Base-by-base conservation (phyloP, 2,113 vertebrate genomes). In the Etheostoma spectabile region DNA sequence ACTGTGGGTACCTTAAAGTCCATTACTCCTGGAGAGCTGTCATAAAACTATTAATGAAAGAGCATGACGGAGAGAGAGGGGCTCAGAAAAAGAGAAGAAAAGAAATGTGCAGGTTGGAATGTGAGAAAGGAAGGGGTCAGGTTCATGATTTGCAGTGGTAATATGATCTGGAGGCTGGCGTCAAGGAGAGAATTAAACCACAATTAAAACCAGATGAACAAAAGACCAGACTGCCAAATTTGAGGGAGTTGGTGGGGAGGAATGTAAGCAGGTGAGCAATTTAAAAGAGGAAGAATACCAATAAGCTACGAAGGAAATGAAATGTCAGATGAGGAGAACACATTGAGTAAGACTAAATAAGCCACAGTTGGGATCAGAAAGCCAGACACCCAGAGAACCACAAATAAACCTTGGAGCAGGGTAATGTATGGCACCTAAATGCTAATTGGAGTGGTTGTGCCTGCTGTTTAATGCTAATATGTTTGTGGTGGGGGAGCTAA, bases 151-250 rank as follows among this genome's bases (percentile, higher is more conserved):
- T 67, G 83, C 27, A 24, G 68, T 35, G 69, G 64, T 77, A 80
- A 87, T 57, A 15, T 77, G 68, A 87, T 82, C 73, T 80, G 2
- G 33, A 82, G 60, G 16, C 4, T 0, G 49, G 42, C 7, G 42
- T 48, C 15, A 21, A 65, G 63, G 59, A 67, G 66, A 64, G 63
- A 83, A 84, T 88, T 82, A 86, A 85, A 77, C 45, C 5, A 38
- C 73, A 92, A 91, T 88, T 91, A 93, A 88, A 91, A 71, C 14
- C 63, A 85, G 72, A 91, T 90, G 84, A 89, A 46, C 38, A 53
- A 65, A 80, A 59, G 71, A 24, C 11, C 57, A 73, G 67, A 59
- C 59, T 48, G 69, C 55, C 60, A 84, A 81, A 42, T 64, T 14
- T 71, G 21, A 69, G 4, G 18, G n/a, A 57, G 56, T 42, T n/a